A percentile compares a stretch with the other conserved stretches of the same genome.
phyloP scores from a whole-genome alignment of 2,797 vertebrate genomes.

The Limnodromus scolopaceus region DNA sequence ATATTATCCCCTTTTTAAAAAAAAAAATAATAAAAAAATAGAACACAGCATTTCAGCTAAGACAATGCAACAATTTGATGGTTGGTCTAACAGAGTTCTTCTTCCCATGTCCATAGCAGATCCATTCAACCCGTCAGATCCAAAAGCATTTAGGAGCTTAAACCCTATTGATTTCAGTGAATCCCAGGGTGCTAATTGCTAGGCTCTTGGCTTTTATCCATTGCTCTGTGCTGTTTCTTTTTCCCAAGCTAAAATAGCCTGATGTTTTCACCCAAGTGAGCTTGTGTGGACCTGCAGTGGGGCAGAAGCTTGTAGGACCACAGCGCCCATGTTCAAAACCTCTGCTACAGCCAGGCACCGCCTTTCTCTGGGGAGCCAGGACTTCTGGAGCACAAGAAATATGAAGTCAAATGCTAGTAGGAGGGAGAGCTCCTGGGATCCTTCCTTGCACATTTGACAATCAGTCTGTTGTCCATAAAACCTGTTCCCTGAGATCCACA shows the following conservation, averaged over 20 bases:
- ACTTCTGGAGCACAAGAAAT: neutral
- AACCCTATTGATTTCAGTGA: neutral
- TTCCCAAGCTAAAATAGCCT: neutral
- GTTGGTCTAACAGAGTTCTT: neutral
- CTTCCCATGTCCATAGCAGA: neutral
- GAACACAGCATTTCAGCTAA: neutral
- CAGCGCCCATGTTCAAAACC: rapidly evolving
- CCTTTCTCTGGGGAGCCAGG: neutral
- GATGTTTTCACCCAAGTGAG: neutral
- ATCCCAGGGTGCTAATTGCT: neutral
- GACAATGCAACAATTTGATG: neutral
- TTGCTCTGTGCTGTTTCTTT: neutral
- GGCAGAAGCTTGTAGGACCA: neutral
- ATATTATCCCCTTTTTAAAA: neutral
- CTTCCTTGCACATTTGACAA: neutral
- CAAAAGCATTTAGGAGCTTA: neutral
- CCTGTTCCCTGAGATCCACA: neutral
- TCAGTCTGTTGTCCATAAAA: neutral
- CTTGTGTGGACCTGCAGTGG: neutral
- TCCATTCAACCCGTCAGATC: neutral
- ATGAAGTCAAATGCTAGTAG: neutral
- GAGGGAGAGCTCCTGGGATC: neutral
- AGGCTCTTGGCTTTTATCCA: neutral
- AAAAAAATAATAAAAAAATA: neutral
- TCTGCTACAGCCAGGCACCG: neutral